Base-by-base conservation (phyloP, 1,140 invertebrate species). In the Heliconius himera region DNA sequence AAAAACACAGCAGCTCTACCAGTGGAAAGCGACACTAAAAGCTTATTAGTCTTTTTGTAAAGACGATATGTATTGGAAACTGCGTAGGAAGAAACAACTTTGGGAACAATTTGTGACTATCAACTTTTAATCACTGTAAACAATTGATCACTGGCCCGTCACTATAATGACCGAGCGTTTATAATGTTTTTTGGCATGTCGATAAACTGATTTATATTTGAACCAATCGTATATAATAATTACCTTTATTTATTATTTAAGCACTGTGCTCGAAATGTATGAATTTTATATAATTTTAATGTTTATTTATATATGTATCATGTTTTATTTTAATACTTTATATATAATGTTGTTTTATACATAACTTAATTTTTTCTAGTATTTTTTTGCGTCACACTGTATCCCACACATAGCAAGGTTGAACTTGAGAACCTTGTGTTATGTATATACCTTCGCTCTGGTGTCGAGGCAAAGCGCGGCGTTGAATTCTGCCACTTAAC, bases 51-150 rank as follows among this genome's bases (percentile, higher is more conserved):
- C 33, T 78, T 78, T 78, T 78, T 78, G 72, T 78, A 36, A 22
- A 78, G 73, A 60, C 77, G 75, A 76, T 80, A 73, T 73, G 78
- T 80, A 76, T 80, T 54, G 70, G 56, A 73, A 51, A 74, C 74
- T 82, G 85, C 84, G 84, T 87, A 83, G 85, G 82, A 83, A 77
- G 77, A 73, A 82, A 84, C 78, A 77, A 78, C 77, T 77, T 80
- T 79, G 77, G 78, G 80, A 72, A 79, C 83, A 85, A 85, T 87
- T 84, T 82, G 81, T 83, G 77, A 80, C 80, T 83, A 85, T 86
- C 83, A 85, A 86, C 75, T 83, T 81, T 83, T 82, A 84, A 83
- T 84, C 70, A 73, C 78, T 83, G 83, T 70, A 84, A 80, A 83
- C 80, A 81, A 83, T 82, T 78, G 79, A 84, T 84, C 78, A 78